Base-by-base conservation (phyloP, 2,797 vertebrate genomes). In the Pseudocheirus occidentalis region DNA sequence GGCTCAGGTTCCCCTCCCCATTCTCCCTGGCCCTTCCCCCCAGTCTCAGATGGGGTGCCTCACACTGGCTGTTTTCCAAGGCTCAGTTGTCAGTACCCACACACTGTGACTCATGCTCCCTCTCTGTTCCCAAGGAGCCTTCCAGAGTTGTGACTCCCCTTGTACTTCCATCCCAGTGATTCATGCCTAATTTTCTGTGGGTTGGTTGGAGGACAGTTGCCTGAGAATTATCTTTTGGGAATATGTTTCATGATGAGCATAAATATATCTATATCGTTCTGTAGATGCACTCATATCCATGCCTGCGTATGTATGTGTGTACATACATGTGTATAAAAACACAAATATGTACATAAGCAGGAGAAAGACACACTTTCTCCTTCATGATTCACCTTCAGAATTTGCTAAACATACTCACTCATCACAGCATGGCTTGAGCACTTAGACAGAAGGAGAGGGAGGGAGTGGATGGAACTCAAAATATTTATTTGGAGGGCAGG, bases 401-500 rank as follows among this genome's bases (percentile, higher is more conserved):
- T 29, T 62, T 7, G n/a, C 93, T 94, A 91, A 92, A 96, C 97
- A 97, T 92, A 96, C 9, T 0, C 13, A 16, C 95, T 91, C 34
- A 62, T 59, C 31, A 55, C 6, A 55, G 55, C 66, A 95, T 73
- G 34, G 46, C 50, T 95, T 0, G 31, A 90, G 81, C 58, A 93
- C 91, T 31, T 73, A 93, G 28, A 81, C 40, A 53, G 91, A 66
- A 89, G 57, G 27, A 87, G 73, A 50, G 40, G 92, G 58, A 95
- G 93, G 91, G 95, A 97, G 40, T 40, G 12, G 18, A n/a, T 95
- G 92, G 55, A 81, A 90, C 56, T 98, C 66, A 93, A 94, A 91
- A 93, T 59, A 94, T 97, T 40, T 93, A 97, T 96, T 98, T 98
- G 95, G 95, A 95, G 95, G 97, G 95, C 62, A 91, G 93, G 54